phyloP scores from a whole-genome alignment of 2,797 vertebrate species.

The Enteromius unitaeniatus region DNA sequence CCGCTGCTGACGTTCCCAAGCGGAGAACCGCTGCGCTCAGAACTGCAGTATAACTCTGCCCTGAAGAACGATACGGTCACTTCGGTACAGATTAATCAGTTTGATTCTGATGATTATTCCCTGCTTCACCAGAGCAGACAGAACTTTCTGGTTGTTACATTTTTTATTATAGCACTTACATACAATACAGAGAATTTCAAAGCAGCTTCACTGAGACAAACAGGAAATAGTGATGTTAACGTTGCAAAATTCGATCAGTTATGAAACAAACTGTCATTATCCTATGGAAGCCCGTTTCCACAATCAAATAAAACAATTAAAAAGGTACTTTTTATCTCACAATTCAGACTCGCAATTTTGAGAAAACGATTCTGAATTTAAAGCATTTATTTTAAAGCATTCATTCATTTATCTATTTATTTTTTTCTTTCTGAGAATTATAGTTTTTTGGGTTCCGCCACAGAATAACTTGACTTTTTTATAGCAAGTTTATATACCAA shows the following conservation, averaged over 20 bases:
- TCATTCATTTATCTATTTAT: too few relatives aligned
- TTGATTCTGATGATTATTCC: neutral
- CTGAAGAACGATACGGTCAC: conserved; percentile 97
- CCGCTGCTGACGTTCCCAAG: conserved; percentile 94
- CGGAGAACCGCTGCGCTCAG: conserved; percentile 92
- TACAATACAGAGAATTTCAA: neutral
- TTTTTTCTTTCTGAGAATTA: neutral
- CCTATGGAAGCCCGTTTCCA: too few relatives aligned
- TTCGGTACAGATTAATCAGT: conserved; percentile 71
- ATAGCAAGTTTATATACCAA: too few relatives aligned
- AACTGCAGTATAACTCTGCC: conserved; percentile 97
- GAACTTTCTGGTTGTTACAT: neutral
- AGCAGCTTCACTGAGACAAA: neutral
- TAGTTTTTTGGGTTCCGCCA: too few relatives aligned
- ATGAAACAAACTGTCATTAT: neutral
- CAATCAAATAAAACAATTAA: too few relatives aligned
- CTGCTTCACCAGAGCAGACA: neutral
- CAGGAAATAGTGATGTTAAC: neutral
- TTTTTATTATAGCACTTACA: neutral
- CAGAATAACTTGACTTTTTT: too few relatives aligned
- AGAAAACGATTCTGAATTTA: neutral
- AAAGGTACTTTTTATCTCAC: too few relatives aligned
- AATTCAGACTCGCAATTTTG: too few relatives aligned
- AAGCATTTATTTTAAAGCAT: neutral
- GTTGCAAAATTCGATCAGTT: neutral